These are phyloP conservation scores for Myiotriccus ornatus DNA, from an alignment of 2,797 vertebrate genomes.

Conservation along the genomic window DNA sequence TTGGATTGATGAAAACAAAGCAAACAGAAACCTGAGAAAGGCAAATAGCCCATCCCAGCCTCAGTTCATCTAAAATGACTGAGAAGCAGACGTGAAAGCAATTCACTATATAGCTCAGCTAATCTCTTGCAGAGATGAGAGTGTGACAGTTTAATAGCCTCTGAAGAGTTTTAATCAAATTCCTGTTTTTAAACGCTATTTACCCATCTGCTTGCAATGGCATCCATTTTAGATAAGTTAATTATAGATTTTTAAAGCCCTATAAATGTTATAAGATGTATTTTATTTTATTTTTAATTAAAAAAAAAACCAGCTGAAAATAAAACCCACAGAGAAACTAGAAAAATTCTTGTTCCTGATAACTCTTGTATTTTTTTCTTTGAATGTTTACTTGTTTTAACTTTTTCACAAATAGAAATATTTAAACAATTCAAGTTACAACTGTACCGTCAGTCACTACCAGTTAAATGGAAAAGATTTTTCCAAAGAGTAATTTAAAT, in stretches of 20 bases:
- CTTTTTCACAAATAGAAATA: not conserved
- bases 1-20: not conserved
- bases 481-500: not conserved
- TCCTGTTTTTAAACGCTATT: conserved; percentile 35
- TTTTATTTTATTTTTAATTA: not conserved
- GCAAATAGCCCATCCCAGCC: not conserved
- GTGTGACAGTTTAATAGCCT: conserved; percentile 7
- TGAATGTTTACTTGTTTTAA: not conserved
- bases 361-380: not conserved
- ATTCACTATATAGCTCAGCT: not conserved
- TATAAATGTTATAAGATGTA: not conserved
- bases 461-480: not conserved
- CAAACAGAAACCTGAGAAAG: not conserved
- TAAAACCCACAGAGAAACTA: not conserved
- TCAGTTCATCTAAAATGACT: not conserved
- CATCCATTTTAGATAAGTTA: conserved; percentile 4
- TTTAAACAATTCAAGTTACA: not conserved
- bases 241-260: conserved; percentile 15
- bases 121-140: not conserved
- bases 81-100: not conserved
- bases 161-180: conserved; percentile 10
- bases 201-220: not conserved
- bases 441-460: not conserved
- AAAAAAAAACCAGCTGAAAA: not conserved
- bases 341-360: not conserved